These are phyloP conservation scores for Cyprinella venusta DNA, from an alignment of 2,797 vertebrate species.

Conservation along the genomic window DNA sequence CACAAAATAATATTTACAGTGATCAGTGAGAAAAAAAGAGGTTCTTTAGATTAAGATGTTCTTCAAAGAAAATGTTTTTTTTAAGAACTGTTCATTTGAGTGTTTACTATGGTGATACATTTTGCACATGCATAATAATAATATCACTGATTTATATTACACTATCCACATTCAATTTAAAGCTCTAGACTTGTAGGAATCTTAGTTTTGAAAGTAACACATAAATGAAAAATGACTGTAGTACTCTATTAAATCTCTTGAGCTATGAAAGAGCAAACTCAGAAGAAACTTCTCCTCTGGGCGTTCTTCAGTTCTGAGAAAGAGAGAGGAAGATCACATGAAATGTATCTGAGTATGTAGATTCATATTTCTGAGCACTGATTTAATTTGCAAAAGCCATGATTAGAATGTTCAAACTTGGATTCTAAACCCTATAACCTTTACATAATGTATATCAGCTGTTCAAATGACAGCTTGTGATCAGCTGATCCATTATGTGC, in stretches of 20 bases:
- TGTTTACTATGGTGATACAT: neutral
- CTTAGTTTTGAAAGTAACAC: neutral
- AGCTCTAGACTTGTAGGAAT: neutral
- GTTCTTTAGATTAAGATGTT: neutral
- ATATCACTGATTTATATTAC: neutral
- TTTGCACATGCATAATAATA: neutral
- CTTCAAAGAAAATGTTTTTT: neutral
- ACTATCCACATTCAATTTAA: neutral
- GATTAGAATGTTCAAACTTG: neutral
- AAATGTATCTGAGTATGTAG: neutral
- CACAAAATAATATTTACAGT: neutral
- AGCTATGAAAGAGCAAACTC: neutral
- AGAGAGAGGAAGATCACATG: neutral
- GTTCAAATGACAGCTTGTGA: neutral
- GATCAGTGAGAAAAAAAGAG: neutral
- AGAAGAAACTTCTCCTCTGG: neutral
- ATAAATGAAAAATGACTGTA: constrained; percentile 20
- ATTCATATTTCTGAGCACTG: neutral
- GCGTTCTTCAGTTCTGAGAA: neutral
- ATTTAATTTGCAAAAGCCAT: constrained; percentile 29
- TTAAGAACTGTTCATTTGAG: neutral
- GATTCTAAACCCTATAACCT: neutral
- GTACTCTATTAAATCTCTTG: neutral
- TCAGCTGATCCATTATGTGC: neutral
- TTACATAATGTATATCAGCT: constrained; percentile 9